These are phyloP conservation scores for Ceratitis capitata DNA, from an alignment of 1,140 invertebrate genomes.

Conservation along the genomic window DNA sequence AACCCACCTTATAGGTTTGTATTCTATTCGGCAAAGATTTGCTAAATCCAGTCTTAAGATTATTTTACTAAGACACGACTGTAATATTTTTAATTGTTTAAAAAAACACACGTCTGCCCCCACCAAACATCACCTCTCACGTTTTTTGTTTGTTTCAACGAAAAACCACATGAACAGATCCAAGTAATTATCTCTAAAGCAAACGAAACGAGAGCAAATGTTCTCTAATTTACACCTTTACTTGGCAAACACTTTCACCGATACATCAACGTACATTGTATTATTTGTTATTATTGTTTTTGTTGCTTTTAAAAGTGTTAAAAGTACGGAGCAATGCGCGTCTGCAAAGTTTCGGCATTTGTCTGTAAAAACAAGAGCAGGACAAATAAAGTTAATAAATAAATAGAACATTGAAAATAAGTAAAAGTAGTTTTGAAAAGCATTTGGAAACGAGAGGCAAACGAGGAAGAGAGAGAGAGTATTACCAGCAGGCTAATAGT, in stretches of 20 bases:
- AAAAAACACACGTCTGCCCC: too few species aligned
- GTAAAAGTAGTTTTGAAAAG: not conserved
- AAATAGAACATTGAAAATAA: slow-evolving; percentile 14
- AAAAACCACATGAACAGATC: not conserved
- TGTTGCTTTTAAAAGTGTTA: not conserved
- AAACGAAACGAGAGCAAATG: not conserved
- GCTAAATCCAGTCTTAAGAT: too few species aligned
- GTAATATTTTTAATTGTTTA: too few species aligned
- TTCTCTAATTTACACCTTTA: slow-evolving; percentile 1
- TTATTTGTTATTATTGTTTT: not conserved
- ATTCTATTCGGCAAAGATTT: too few species aligned
- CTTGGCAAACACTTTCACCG: not conserved
- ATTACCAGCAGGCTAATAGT: not conserved
- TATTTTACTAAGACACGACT: too few species aligned
- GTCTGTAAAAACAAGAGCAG: slow-evolving; percentile 30
- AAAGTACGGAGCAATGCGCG: not conserved
- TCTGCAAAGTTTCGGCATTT: slow-evolving; percentile 41
- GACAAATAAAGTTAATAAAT: slow-evolving; percentile 31
- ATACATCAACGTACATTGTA: not conserved
- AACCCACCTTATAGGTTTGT: too few species aligned
- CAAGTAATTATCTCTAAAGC: not conserved
- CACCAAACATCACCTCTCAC: too few species aligned
- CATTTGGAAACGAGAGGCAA: not conserved
- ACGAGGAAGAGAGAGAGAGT: not conserved
- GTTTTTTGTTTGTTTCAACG: not conserved